Base-by-base conservation (phyloP, 2,888 invertebrate species). In the Melanostoma scalare region DNA sequence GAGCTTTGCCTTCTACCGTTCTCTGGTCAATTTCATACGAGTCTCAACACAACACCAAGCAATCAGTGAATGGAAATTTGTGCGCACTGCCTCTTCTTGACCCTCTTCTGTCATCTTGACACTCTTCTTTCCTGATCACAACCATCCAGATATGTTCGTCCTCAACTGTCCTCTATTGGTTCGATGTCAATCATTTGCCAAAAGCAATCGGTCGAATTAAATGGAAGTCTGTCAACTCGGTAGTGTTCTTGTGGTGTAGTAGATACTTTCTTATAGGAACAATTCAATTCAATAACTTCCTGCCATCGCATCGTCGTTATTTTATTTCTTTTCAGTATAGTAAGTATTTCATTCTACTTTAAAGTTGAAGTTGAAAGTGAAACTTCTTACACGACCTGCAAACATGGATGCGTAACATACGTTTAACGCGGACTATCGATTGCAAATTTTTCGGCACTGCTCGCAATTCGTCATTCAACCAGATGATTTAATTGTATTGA, bases 251-350 rank as follows among this genome's bases (percentile, higher is more conserved):
- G 86, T 98, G 98, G 92, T 98, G 96, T 91, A 89, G 95, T 71
- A 92, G 94, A 35, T 98, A 98, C 91, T 93, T 94, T 88, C 87
- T 97, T n/a, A 88, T 96, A 87, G 98, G 99, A 5, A 96, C 95
- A 68, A 91, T 95, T 67, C 92, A 96, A 87, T 98, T 97, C 92
- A 94, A 95, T 85, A 98, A 98, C 91, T 97, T 96, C 92, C 94
- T 96, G 88, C 98, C 98, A 40, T 98, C 98, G 98, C 98, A 40
- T 98, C 98, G 98, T 98, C 98, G 72, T 98, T 90, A 94, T 10
- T 10, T 33, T 38, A 9, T 3, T 60, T 9, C 31, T 50, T 31
- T 6, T 20, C 20, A n/a, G n/a, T n/a, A n/a, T 20, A 20, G n/a
- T n/a, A 20, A 20, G 20, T 20, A 20, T 20, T 20, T 1, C 20